Percentiles rank a stretch among this genome's conserved stretches.
phyloP scores from a whole-genome alignment of 2,797 vertebrate species.

The Novumbra hubbsi region DNA sequence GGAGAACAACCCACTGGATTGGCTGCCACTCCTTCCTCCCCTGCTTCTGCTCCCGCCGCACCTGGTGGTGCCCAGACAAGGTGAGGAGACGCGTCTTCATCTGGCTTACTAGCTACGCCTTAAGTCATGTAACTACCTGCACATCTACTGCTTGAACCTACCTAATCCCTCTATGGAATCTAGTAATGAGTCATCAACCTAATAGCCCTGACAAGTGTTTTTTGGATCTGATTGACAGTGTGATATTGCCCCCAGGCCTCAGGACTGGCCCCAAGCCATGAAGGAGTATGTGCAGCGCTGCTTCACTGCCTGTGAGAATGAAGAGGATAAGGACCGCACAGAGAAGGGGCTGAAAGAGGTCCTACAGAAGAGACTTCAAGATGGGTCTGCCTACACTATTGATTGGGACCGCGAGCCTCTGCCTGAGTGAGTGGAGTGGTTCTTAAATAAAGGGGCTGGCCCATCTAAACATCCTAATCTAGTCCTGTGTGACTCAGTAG shows the following conservation, averaged over 20 bases:
- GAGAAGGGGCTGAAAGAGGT: constrained; percentile 91
- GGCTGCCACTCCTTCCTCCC: constrained; percentile 52
- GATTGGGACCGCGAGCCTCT: constrained; percentile 90
- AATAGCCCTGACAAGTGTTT: neutral
- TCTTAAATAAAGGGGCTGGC: neutral
- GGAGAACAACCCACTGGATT: constrained; percentile 72
- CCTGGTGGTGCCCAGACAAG: constrained; percentile 68
- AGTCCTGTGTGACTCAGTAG: too few relatives aligned
- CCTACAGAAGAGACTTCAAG: constrained; percentile 87
- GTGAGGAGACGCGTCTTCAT: constrained; percentile 55
- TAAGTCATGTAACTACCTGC: neutral
- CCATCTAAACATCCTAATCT: too few relatives aligned
- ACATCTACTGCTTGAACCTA: neutral
- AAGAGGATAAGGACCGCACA: constrained; percentile 91
- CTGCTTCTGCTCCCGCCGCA: constrained; percentile 45
- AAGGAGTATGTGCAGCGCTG: constrained; percentile 94
- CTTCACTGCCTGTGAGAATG: constrained; percentile 89
- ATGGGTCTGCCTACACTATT: constrained; percentile 90
- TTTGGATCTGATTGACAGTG: neutral
- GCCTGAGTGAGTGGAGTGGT: constrained; percentile 79
- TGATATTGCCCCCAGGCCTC: constrained; percentile 68
- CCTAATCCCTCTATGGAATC: neutral
- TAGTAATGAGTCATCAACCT: neutral
- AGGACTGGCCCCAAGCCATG: constrained; percentile 93
- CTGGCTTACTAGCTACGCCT: neutral